A percentile compares a stretch with the other conserved stretches of the same genome.
Conservation (phyloP, 35 echinoderm and acorn worm genomes). For the Apostichopus californicus region DNA sequence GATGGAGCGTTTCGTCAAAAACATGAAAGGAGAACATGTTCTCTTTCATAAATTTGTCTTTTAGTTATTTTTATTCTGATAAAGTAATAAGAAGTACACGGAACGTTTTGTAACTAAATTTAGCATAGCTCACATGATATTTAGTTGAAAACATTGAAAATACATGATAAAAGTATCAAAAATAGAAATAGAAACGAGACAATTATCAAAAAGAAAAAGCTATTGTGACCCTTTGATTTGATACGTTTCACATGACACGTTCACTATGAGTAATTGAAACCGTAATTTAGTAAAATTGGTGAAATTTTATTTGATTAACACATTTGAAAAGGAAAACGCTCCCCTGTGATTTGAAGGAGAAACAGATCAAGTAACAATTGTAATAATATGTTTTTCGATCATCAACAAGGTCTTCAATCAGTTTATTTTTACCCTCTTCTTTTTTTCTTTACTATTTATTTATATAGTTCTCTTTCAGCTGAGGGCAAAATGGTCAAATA, state of each 20-base stretch:
- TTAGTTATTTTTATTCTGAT: too few relatives aligned
- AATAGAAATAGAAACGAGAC: too few relatives aligned
- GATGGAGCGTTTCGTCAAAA: too few relatives aligned
- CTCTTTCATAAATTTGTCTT: too few relatives aligned
- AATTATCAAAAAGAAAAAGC: background rate
- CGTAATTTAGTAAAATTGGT: background rate
- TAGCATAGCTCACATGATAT: too few relatives aligned
- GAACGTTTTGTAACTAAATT: too few relatives aligned
- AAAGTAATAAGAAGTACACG: too few relatives aligned
- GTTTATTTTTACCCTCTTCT: background rate
- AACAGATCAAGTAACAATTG: background rate
- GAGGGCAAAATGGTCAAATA: too few relatives aligned
- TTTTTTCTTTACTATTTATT: background rate
- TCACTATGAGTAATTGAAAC: background rate
- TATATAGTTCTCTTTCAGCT: background rate
- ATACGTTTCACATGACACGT: background rate
- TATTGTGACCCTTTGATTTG: background rate
- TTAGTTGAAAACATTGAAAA: too few relatives aligned
- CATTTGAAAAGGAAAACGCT: background rate
- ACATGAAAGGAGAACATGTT: too few relatives aligned
- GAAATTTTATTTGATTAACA: background rate
- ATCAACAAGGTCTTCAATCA: background rate
- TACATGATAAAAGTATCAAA: too few relatives aligned
- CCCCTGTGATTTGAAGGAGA: background rate
- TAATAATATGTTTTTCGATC: background rate